A percentile compares a stretch with the other conserved stretches of the same genome.
Conservation (phyloP, 2,797 vertebrate genomes). For the Poeciliopsis presidionis region DNA sequence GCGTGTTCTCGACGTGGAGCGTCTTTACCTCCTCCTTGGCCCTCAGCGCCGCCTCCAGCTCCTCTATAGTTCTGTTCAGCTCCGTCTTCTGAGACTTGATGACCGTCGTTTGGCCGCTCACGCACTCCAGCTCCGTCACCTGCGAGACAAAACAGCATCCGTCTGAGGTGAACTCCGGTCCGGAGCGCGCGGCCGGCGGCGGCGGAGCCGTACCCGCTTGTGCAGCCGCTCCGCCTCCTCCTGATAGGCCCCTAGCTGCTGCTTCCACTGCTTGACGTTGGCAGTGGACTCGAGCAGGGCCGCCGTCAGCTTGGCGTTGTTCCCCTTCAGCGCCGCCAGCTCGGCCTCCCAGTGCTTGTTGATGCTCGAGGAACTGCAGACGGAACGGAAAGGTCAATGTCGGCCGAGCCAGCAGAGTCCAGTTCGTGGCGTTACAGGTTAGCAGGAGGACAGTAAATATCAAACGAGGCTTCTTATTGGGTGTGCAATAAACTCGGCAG, state of each 20-base stretch:
- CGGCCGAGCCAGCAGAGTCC: not conserved
- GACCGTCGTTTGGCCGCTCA: conserved; percentile 92
- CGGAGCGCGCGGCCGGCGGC: not conserved
- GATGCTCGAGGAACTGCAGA: conserved; percentile 87
- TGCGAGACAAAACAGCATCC: conserved; percentile 46
- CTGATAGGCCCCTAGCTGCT: conserved; percentile 95
- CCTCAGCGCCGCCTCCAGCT: conserved; percentile 89
- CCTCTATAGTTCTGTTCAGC: conserved; percentile 95
- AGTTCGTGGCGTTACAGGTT: not conserved
- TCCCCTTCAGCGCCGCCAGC: conserved; percentile 94
- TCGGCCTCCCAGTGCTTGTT: conserved; percentile 99
- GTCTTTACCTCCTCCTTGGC: conserved; percentile 92
- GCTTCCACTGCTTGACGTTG: conserved; percentile 99
- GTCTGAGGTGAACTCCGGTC: not conserved
- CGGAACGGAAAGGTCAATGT: not conserved
- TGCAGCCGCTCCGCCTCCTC: conserved; percentile 97
- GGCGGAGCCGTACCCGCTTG: conserved; percentile 84
- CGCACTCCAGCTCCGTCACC: conserved; percentile 98
- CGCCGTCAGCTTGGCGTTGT: conserved; percentile 97
- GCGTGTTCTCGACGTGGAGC: too few species aligned
- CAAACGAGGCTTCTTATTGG: not conserved
- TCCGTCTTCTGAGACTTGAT: conserved; percentile 96
- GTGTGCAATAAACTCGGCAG: not conserved
- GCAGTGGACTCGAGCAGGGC: conserved; percentile 97
- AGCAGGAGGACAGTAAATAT: not conserved